Evolutionary conservation across 2,888 invertebrate genomes (phyloP), one percentile per base, ranked within the genome.

Genomic region (Lepetodrilus schrolli): DNA sequence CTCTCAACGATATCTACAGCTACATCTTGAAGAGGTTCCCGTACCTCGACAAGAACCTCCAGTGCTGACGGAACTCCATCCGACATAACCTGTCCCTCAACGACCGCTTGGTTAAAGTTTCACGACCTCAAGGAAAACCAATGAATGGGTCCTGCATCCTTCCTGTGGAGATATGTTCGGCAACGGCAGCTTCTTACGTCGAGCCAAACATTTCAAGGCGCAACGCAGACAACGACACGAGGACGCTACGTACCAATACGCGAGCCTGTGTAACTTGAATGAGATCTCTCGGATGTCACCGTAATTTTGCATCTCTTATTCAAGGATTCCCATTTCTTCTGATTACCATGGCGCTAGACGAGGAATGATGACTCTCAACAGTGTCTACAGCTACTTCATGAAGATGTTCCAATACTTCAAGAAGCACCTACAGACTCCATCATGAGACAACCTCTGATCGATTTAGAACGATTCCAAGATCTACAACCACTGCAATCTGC

Each of bases 101-200:
- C 92, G 97, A 97, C 92, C 97, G 97, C 91, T 97, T 97, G 91
- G 94, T 97, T 87, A 97, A 97, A 93, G 94, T 96, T 76, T 96
- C 89, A 0, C 80, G 90, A 13, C 83, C 88, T 4, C 89, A 89
- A 2, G 90, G 88, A 5, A 77, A 87, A 37, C 90, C 90, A 4
- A 89, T 90, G 3, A 90, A 90, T 90, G 90, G 90, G 87, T 88
- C 1, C 82, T 90, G 36, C 90, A 90, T 70, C 90, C 89, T 4
- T 78, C 80, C 20, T 89, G 89, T 70, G 89, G 90, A 0, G 89
- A 90, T 74, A 90, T 90, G 90, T 90, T 90, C 72, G 89, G 88
- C 30, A 90, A 90, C 74, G 90, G 90, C 20, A 89, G 88, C 71
- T 90, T 90, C 76, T 80, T 90, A 13, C 76, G 90, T 34, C 75